Evolutionary conservation across 2,113 vertebrate species (phyloP).

Genomic region (Engraulis encrasicolus): DNA sequence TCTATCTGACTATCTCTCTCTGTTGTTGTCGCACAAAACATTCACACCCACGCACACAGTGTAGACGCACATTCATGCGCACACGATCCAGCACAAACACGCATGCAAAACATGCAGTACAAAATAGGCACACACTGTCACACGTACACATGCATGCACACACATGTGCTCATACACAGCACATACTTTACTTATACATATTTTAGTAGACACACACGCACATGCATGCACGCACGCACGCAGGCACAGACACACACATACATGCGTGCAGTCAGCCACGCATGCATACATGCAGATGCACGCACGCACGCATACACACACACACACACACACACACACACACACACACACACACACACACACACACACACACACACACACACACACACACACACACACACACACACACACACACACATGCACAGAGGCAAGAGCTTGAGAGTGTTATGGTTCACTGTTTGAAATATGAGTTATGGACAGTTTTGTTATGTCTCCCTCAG

Average conservation of each 20-base stretch:
- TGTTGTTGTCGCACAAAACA: not conserved
- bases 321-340: not conserved
- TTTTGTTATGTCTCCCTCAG: slow-evolving; percentile 2
- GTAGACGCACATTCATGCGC: not conserved
- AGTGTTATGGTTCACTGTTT: not conserved
- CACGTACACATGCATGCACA: too few species aligned
- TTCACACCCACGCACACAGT: not conserved
- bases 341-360: not conserved
- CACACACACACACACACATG: not conserved
- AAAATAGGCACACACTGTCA: too few species aligned
- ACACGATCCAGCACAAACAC: not conserved
- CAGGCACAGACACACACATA: too few species aligned
- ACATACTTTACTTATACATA: too few species aligned
- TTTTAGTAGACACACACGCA: too few species aligned
- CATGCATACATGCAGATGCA: too few species aligned
- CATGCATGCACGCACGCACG: too few species aligned
- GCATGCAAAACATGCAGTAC: too few species aligned
- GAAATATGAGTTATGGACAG: not conserved
- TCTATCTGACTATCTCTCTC: not conserved
- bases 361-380: not conserved
- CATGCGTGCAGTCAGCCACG: too few species aligned
- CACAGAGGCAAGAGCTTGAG: not conserved
- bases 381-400: not conserved
- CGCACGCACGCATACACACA: too few species aligned
- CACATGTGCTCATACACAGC: too few species aligned